A percentile compares a stretch with the other conserved stretches of the same genome.
Evolutionary conservation across 2,888 invertebrate species (phyloP).

Genomic region (Chloroclysta siterata): DNA sequence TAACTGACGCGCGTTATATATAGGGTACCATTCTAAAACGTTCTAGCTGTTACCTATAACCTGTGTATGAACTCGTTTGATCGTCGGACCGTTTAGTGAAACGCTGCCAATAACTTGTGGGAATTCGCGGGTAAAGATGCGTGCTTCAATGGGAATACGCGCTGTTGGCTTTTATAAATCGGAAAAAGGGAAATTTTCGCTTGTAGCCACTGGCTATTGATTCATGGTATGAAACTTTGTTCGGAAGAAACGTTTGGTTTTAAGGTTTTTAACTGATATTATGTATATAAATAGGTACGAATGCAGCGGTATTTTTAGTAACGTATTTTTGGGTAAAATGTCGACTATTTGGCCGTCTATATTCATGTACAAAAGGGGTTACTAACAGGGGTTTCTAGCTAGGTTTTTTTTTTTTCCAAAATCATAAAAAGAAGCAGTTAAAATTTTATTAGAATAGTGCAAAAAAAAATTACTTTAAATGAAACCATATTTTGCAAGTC

Average conservation of each 20-base stretch:
- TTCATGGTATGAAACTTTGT: constrained; percentile 9
- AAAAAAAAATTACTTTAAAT: too few relatives aligned
- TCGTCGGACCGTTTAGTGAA: constrained; percentile 38
- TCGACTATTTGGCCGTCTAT: too few relatives aligned
- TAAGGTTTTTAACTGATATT: neutral
- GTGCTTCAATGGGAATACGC: constrained; percentile 31
- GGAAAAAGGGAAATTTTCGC: constrained; percentile 29
- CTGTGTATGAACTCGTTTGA: constrained; percentile 33
- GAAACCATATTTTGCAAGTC: too few relatives aligned
- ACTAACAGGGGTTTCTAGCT: too few relatives aligned
- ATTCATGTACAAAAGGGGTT: too few relatives aligned
- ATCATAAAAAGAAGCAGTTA: too few relatives aligned
- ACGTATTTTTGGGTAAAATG: neutral
- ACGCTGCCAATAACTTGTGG: constrained; percentile 41
- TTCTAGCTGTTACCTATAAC: neutral
- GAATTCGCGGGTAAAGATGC: constrained; percentile 36
- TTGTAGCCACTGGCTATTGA: constrained; percentile 16
- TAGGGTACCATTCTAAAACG: neutral
- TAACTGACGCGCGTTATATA: too few relatives aligned
- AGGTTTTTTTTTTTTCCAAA: too few relatives aligned
- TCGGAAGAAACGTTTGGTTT: constrained; percentile 2
- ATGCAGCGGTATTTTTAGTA: neutral
- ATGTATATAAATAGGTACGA: neutral
- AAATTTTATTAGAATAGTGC: too few relatives aligned
- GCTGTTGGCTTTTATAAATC: constrained; percentile 32